phyloP scores from a whole-genome alignment of 2,797 vertebrate genomes.

The Crocodylus rhombifer region DNA sequence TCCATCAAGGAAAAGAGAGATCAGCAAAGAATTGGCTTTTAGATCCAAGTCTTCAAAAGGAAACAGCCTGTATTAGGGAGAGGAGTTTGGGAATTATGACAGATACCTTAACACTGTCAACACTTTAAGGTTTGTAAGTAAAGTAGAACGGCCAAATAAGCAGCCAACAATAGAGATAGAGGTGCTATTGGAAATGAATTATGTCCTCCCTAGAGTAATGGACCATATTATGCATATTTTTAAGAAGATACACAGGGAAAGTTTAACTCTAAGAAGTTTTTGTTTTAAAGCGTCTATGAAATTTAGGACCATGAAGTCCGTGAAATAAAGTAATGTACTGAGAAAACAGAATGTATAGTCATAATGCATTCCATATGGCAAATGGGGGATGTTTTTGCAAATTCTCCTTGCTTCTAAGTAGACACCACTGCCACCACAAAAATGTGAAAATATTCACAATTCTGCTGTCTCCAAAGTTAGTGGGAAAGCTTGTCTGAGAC shows the following conservation, averaged over 20 bases:
- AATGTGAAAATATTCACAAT: fast-evolving
- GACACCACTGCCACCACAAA: not conserved
- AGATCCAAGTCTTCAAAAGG: not conserved
- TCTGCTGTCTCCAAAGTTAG: not conserved
- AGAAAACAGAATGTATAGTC: not conserved
- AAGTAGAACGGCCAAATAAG: not conserved
- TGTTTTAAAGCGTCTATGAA: not conserved
- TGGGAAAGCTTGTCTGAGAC: not conserved
- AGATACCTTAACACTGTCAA: not conserved
- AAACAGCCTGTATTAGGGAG: not conserved
- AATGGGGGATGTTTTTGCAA: slow-evolving; percentile 3
- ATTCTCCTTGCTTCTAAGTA: not conserved
- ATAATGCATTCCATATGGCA: not conserved
- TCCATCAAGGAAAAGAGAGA: not conserved
- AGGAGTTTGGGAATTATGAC: not conserved
- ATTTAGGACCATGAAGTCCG: not conserved
- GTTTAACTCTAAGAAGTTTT: not conserved
- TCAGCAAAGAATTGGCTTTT: fast-evolving
- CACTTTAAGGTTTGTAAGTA: not conserved
- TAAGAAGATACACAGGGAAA: not conserved
- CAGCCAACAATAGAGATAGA: not conserved
- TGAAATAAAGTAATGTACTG: not conserved
- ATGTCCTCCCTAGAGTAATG: not conserved
- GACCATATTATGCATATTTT: not conserved
- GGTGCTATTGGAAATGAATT: not conserved